Evolutionary conservation across 2,888 invertebrate genomes (phyloP), one percentile per base, ranked within the genome.

Genomic region (Parnassius orleans): DNA sequence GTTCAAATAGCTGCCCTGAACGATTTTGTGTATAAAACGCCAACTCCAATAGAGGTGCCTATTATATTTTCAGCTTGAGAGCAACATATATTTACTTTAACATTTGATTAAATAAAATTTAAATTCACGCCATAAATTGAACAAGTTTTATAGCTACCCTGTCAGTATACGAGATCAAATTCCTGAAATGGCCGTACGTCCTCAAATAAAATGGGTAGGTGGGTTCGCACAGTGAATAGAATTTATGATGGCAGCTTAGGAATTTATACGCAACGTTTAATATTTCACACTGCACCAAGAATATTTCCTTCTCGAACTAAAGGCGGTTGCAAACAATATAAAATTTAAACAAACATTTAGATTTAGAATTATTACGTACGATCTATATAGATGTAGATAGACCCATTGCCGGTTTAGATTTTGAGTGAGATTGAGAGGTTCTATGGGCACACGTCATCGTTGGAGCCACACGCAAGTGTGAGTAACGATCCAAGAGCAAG

Each of bases 231-330:
- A 67, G 72, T 70, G 71, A 71, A 75, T 70, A 69, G 72, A 74
- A 76, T 78, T 71, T 74, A 75, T 70, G 66, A 64, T 59, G 69
- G 68, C 71, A 68, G 61, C 66, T 63, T 60, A 67, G 69, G 70
- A 76, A 75, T 74, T 75, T 74, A 73, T 76, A 72, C 68, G 68
- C 55, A 64, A 61, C 70, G 69, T 70, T 74, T 76, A 73, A 75
- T 75, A 76, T 76, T 76, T 74, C 69, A 74, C 72, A 64, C 65
- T 70, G 70, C 69, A 68, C 47, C 62, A 57, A 60, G 62, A 57
- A 55, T 14, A 55, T 52, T 15, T 19, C 12, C 46, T 53, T 14
- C 61, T 46, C 57, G 60, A 55, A 42, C 24, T 24, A 15, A 44
- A n/a, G 19, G 12, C 9, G 24, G 15, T 15, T 19, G 19, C 43